A percentile compares a stretch with the other conserved stretches of the same genome.
These are phyloP conservation scores for Phengaris arion DNA, from an alignment of 2,888 invertebrate genomes.

Conservation along the genomic window DNA sequence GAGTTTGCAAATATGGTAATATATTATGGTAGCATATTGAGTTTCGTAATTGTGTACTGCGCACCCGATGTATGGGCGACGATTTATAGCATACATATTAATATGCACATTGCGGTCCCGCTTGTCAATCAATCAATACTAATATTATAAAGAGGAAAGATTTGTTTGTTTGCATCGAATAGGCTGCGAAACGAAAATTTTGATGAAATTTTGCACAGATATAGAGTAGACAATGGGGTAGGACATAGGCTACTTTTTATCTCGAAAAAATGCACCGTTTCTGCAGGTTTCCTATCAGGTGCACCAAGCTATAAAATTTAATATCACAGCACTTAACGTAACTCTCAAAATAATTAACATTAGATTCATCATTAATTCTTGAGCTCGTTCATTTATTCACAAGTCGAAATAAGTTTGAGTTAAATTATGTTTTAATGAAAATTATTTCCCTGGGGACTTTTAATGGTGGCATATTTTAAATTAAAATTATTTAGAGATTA, in stretches of 20 bases:
- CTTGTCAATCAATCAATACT: too few species aligned
- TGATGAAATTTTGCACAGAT: too few species aligned
- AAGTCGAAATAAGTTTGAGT: background rate
- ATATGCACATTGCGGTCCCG: too few species aligned
- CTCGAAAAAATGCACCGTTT: too few species aligned
- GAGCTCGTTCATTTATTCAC: conserved; percentile 3
- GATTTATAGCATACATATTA: background rate
- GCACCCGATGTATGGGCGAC: background rate
- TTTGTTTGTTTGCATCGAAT: too few species aligned
- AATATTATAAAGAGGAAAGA: too few species aligned
- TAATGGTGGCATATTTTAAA: background rate
- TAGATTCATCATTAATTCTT: background rate
- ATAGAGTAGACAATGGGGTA: too few species aligned
- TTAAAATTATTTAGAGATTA: background rate
- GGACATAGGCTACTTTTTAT: too few species aligned
- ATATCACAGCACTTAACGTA: background rate
- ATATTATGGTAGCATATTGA: background rate
- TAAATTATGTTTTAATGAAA: conserved; percentile 1
- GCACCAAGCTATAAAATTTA: background rate
- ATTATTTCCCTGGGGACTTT: background rate
- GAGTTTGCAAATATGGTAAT: background rate
- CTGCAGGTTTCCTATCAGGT: too few species aligned
- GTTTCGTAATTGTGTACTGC: background rate
- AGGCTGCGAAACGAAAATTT: too few species aligned
- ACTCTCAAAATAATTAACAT: background rate